phyloP scores from a whole-genome alignment of 2,113 vertebrate genomes.

The Labeo rohita region DNA sequence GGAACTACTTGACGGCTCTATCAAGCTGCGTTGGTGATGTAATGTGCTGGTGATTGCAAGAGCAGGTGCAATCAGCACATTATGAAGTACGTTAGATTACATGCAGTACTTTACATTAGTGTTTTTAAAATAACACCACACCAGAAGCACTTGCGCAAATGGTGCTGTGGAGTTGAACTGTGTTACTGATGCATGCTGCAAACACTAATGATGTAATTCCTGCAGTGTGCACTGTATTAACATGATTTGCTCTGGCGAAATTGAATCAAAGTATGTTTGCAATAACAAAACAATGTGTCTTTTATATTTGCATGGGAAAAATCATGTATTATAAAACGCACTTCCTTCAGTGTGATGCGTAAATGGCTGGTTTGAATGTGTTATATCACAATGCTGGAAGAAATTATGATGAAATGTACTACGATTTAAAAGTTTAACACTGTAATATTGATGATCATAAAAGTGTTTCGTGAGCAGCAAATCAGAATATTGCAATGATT shows the following conservation, averaged over 20 bases:
- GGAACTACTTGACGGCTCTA: neutral
- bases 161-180: neutral
- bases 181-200: neutral
- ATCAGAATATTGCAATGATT: no score
- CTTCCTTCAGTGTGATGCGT: neutral
- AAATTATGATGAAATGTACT: neutral
- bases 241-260: neutral
- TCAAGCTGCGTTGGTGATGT: neutral
- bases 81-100: neutral
- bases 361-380: neutral
- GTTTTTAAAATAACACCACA: neutral
- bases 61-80: slow-evolving; percentile 31
- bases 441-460: no score
- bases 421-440: neutral
- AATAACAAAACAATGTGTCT: neutral
- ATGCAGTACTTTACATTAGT: neutral
- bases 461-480: no score
- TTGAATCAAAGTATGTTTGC: neutral
- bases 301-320: neutral
- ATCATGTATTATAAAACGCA: neutral
- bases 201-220: neutral
- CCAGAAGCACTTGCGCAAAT: neutral
- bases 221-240: neutral
- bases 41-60: slow-evolving; percentile 8
- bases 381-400: neutral